A percentile compares a stretch with the other conserved stretches of the same genome.
Evolutionary conservation across 2,888 invertebrate genomes (phyloP).

Genomic region (Rambutsinella grinnellia): DNA sequence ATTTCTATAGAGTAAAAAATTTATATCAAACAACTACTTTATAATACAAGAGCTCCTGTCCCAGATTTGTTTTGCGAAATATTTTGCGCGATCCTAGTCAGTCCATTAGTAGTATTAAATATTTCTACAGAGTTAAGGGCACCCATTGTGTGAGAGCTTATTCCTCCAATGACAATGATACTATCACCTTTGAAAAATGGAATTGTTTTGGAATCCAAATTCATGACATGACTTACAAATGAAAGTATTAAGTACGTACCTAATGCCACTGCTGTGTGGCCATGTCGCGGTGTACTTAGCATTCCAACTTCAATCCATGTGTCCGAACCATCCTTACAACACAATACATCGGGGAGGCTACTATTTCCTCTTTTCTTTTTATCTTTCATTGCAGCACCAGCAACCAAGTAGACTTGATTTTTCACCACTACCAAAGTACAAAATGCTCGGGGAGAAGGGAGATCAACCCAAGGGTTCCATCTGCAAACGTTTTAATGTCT

Average conservation of each 20-base stretch:
- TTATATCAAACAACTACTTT: no score
- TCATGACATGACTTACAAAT: background rate
- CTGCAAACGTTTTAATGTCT: conserved; percentile 6
- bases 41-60: no score
- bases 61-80: background rate
- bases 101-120: conserved; percentile 70
- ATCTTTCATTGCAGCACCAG: conserved; percentile 75
- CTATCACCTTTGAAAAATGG: conserved; percentile 69
- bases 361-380: conserved; percentile 64
- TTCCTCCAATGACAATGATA: conserved; percentile 77
- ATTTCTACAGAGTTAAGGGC: conserved; percentile 78
- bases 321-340: conserved; percentile 74
- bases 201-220: conserved; percentile 5
- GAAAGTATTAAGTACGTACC: no score
- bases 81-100: conserved; percentile 69
- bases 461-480: conserved; percentile 32
- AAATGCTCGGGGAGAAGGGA: conserved; percentile 68
- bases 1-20: no score
- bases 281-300: conserved; percentile 77
- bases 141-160: conserved; percentile 77
- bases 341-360: conserved; percentile 69
- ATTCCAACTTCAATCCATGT: conserved; percentile 75
- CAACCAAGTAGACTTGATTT: conserved; percentile 77
- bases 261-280: conserved; percentile 76
- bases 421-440: conserved; percentile 67